Conservation (phyloP, 2,113 vertebrate genomes). For the Platycercus adscitus region DNA sequence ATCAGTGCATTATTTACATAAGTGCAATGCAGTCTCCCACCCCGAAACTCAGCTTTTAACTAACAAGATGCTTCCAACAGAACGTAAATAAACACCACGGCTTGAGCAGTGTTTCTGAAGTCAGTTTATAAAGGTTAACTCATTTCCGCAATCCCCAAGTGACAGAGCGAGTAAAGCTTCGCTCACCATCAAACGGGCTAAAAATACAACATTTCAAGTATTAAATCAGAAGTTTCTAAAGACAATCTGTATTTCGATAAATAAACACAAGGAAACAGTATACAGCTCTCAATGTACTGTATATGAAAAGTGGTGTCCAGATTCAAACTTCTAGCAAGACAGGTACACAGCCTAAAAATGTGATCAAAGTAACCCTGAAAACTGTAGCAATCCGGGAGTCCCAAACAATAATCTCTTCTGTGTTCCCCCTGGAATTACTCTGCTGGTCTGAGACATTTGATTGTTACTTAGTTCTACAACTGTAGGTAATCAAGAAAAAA, state of each 20-base stretch:
- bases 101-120: slow-evolving; percentile 41
- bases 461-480: slow-evolving; percentile 34
- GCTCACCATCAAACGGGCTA: slow-evolving; percentile 6
- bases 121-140: slow-evolving; percentile 56
- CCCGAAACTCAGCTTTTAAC: background rate
- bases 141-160: slow-evolving; percentile 12
- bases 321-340: slow-evolving; percentile 48
- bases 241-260: slow-evolving; percentile 45
- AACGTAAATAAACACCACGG: slow-evolving; percentile 15
- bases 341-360: slow-evolving; percentile 20
- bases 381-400: slow-evolving; percentile 10
- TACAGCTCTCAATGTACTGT: slow-evolving; percentile 11
- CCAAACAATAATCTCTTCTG: background rate
- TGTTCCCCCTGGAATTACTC: slow-evolving; percentile 8
- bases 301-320: slow-evolving; percentile 53
- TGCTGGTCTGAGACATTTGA: slow-evolving; percentile 51
- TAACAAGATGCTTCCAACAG: slow-evolving; percentile 11
- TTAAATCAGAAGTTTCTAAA: slow-evolving; percentile 59
- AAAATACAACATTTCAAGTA: slow-evolving; percentile 69
- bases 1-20: slow-evolving; percentile 68
- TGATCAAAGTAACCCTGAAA: slow-evolving; percentile 62
- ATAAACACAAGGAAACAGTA: slow-evolving; percentile 55
- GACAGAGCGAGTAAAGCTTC: slow-evolving; percentile 25
- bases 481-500: background rate
- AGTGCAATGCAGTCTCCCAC: slow-evolving; percentile 42